phyloP scores from a whole-genome alignment of 2,113 vertebrate species.

The Mustelus asterias region DNA sequence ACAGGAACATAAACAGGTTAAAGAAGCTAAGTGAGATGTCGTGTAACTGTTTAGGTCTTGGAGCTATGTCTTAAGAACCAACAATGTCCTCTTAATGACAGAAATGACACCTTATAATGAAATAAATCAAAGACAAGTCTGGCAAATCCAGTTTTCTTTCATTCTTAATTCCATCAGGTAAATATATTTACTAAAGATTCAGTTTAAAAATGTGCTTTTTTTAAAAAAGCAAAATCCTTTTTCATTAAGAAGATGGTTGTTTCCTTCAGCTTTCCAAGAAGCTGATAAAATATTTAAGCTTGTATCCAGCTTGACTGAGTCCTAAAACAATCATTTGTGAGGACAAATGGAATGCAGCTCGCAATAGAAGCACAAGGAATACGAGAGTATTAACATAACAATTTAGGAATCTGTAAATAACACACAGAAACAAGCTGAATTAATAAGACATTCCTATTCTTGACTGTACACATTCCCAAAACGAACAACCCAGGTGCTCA shows the following conservation, averaged over 20 bases:
- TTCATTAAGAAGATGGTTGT: neutral
- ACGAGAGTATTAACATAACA: neutral
- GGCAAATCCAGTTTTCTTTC: neutral
- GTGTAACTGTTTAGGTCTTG: neutral
- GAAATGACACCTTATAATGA: neutral
- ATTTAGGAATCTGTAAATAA: neutral
- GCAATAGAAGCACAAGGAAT: neutral
- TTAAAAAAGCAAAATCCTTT: neutral
- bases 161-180: neutral
- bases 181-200: neutral
- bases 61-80: neutral
- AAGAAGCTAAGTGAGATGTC: neutral
- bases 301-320: neutral
- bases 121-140: neutral
- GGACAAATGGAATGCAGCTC: neutral
- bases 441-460: neutral
- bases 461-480: neutral
- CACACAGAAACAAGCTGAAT: too few species aligned
- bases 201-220: neutral
- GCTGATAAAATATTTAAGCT: neutral
- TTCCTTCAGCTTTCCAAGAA: neutral
- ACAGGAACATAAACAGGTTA: neutral
- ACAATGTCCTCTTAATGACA: neutral
- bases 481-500: neutral
- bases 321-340: neutral